Base-by-base conservation (phyloP, 2,113 vertebrate genomes). In the Phylloscopus whistleri region DNA sequence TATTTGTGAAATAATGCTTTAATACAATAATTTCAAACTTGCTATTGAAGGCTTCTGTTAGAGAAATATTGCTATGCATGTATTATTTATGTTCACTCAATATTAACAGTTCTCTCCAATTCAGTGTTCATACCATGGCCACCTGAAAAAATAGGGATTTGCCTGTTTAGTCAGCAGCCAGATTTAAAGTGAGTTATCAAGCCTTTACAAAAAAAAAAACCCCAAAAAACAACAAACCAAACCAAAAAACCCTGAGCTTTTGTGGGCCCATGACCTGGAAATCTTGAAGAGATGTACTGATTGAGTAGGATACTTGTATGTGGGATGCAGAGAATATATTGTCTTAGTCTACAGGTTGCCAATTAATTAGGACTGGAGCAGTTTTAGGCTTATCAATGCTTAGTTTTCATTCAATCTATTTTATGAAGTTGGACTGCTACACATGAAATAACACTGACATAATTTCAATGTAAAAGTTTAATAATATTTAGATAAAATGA, bases 401-500 rank as follows among this genome's bases (percentile, higher is more conserved):
- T 75, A 79, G 27, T 77, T 92, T 97, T 88, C 63, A 64, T 87
- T 35, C 39, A 53, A 66, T 73, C 37, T 83, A 3, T 89, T 96
- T 94, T 82, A 51, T 89, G 76, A 93, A 92, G 53, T 60, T 94
- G 81, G 10, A 81, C n/a, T 49, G 31, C 87, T 89, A 59, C 16
- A 77, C 33, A 46, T 73, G 44, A 95, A 93, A 72, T 89, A 70
- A 37, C 41, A 90, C 9, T 67, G 55, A 78, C 46, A 46, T 93
- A 22, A 84, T 86, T 73, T 62, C 56, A 94, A 28, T 56, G 30
- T 83, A 70, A 58, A 46, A 39, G 9, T 96, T 86, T 93, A 95
- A 91, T 86, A 94, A 95, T 68, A 11, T 94, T 96, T 87, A 75
- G 70, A 74, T 89, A 59, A 95, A 96, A 94, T 94, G 43, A 91